Evolutionary conservation across 2,113 vertebrate species (phyloP).

Genomic region (Pelecanoides urinatrix): DNA sequence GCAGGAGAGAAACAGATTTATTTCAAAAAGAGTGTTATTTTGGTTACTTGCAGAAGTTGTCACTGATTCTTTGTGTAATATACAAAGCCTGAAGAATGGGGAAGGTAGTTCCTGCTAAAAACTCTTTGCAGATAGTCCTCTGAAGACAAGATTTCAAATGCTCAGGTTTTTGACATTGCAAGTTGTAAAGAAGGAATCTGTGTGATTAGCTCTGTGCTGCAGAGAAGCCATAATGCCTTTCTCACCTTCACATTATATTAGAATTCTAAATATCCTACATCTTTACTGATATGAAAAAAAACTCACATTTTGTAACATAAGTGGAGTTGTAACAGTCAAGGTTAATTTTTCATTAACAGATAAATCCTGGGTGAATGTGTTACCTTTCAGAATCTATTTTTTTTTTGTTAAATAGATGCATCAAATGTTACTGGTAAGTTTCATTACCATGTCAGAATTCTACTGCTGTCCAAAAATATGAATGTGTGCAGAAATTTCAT

Average conservation of each 20-base stretch:
- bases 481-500: background rate
- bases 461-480: background rate
- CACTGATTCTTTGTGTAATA: background rate
- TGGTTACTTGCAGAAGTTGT: background rate
- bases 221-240: background rate
- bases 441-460: conserved; percentile 7
- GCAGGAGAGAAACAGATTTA: background rate
- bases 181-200: background rate
- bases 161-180: background rate
- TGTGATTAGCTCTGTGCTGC: background rate
- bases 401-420: conserved; percentile 32
- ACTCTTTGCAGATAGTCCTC: background rate
- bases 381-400: conserved; percentile 17
- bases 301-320: background rate
- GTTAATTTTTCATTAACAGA: background rate
- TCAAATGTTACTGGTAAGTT: conserved; percentile 41
- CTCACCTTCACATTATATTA: background rate
- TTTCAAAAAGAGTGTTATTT: background rate
- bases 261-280: background rate
- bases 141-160: background rate
- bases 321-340: background rate
- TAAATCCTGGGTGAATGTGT: background rate
- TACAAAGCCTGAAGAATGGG: background rate
- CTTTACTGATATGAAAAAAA: background rate
- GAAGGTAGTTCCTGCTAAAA: background rate